Evolutionary conservation across 2,888 invertebrate species (phyloP).

Genomic region (Omphaloscelis lunosa): DNA sequence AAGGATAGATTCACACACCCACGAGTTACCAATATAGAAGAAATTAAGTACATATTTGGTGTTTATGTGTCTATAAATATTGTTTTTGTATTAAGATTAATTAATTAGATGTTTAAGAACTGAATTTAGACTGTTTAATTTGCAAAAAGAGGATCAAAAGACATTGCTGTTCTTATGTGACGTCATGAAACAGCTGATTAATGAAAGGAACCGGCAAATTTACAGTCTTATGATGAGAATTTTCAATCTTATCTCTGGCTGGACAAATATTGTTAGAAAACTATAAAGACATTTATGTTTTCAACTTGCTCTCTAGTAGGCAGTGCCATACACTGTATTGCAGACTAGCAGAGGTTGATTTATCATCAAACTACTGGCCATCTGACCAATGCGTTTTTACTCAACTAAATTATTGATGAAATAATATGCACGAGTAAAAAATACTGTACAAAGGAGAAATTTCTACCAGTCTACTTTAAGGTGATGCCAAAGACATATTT

Average conservation of each 20-base stretch:
- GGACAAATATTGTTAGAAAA: neutral
- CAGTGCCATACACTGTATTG: too few relatives aligned
- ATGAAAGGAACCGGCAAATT: neutral
- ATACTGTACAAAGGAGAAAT: too few relatives aligned
- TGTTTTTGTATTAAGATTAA: constrained; percentile 7
- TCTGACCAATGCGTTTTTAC: neutral
- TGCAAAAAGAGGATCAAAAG: constrained; percentile 5
- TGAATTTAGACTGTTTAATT: constrained; percentile 6
- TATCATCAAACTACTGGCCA: neutral
- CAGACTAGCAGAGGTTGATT: neutral
- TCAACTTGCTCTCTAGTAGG: neutral
- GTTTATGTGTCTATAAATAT: constrained; percentile 8
- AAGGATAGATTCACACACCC: neutral
- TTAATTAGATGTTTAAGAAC: neutral
- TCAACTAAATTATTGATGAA: too few relatives aligned
- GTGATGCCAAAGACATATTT: too few relatives aligned
- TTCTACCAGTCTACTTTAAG: too few relatives aligned
- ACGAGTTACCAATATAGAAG: constrained; percentile 4
- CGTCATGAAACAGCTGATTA: constrained; percentile 1
- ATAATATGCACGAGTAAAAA: too few relatives aligned
- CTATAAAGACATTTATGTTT: neutral
- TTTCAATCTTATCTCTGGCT: neutral
- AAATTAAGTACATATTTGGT: constrained; percentile 2
- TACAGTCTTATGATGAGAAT: neutral
- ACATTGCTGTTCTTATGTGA: neutral